Evolutionary conservation across 2,797 vertebrate species (phyloP).

Genomic region (Silurus lanzhouensis): DNA sequence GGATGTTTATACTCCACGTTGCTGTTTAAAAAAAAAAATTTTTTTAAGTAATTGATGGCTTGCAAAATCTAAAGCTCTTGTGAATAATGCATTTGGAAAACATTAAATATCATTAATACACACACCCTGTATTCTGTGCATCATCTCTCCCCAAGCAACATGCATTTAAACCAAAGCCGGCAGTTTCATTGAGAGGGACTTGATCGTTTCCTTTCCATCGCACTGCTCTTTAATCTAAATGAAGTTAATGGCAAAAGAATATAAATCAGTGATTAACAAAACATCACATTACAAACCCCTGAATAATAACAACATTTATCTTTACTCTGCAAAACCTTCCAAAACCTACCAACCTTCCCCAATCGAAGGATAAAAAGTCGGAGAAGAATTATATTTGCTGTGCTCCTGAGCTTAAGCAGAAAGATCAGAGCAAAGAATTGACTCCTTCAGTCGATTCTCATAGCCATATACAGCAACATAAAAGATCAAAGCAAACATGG

Average conservation of each 20-base stretch:
- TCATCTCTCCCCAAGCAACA: background rate
- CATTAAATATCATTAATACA: background rate
- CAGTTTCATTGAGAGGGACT: background rate
- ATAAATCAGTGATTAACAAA: background rate
- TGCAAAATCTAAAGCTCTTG: background rate
- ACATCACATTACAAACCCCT: background rate
- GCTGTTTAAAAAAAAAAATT: too few species aligned
- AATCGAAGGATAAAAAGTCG: background rate
- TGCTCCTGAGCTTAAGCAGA: background rate
- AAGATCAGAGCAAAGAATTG: background rate
- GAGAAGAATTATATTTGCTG: background rate
- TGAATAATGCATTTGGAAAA: background rate
- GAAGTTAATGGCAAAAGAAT: background rate
- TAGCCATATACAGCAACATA: background rate
- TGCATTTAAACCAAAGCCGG: background rate
- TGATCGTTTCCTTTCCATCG: background rate
- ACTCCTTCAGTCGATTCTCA: background rate
- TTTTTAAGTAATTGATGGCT: background rate
- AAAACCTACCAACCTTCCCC: background rate
- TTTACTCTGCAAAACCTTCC: background rate
- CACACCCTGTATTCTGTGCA: background rate
- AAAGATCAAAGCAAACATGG: constrained; percentile 21
- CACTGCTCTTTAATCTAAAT: background rate
- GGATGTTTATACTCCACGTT: background rate
- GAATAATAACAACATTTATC: background rate